Percentiles rank a stretch among this genome's conserved stretches.
These are phyloP conservation scores for Seriola rivoliana DNA, from an alignment of 2,113 vertebrate genomes.

Conservation along the genomic window DNA sequence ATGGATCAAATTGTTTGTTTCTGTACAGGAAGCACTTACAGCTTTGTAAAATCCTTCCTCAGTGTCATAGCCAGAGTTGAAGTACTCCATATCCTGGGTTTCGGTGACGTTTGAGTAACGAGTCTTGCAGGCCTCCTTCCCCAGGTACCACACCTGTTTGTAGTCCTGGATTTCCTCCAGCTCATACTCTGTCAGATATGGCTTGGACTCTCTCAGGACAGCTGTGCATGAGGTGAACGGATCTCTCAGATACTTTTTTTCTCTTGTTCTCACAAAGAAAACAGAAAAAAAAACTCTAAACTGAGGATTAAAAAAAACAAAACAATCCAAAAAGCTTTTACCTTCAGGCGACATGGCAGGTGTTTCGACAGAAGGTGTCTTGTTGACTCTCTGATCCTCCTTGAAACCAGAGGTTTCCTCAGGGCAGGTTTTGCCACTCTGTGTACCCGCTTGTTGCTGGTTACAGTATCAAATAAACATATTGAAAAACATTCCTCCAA, in stretches of 20 bases:
- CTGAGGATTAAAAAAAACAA: neutral
- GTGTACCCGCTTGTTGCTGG: no score
- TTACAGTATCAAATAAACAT: neutral
- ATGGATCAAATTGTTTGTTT: no score
- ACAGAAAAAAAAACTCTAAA: neutral
- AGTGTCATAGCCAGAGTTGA: slow-evolving; percentile 15
- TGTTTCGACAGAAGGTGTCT: neutral
- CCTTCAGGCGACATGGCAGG: neutral
- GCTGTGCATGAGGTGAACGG: neutral
- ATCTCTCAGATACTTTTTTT: neutral
- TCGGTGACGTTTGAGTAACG: neutral
- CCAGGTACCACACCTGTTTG: slow-evolving; percentile 27
- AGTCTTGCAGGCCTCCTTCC: slow-evolving; percentile 11
- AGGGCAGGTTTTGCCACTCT: neutral
- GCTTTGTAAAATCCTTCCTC: slow-evolving; percentile 29
- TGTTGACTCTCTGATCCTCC: no score
- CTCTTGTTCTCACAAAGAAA: neutral
- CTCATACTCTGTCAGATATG: slow-evolving; percentile 17
- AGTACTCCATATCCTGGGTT: neutral
- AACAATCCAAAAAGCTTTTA: neutral
- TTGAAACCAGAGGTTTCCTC: no score
- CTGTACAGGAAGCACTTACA: neutral
- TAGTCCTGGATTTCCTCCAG: slow-evolving; percentile 28
- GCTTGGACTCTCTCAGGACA: slow-evolving; percentile 12
- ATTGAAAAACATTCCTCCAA: neutral